Evolutionary conservation across 1,140 invertebrate species (phyloP).

Genomic region (Lutraria rhynchaena): DNA sequence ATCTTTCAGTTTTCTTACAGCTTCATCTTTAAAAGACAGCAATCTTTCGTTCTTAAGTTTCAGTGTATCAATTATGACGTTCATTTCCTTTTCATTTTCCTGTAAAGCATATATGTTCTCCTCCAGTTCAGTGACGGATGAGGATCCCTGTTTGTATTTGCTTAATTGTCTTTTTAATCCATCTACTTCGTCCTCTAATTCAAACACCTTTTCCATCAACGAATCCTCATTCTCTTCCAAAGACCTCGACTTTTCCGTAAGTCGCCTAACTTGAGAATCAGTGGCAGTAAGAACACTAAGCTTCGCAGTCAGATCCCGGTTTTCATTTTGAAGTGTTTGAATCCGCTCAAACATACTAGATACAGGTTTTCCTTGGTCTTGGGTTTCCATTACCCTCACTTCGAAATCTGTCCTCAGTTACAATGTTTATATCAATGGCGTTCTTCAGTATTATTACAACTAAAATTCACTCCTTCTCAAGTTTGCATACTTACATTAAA

Average conservation of each 20-base stretch:
- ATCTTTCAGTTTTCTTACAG: slow-evolving; percentile 60
- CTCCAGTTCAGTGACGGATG: slow-evolving; percentile 38
- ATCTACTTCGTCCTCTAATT: slow-evolving; percentile 76
- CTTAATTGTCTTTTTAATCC: slow-evolving; percentile 62
- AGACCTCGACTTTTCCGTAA: slow-evolving; percentile 71
- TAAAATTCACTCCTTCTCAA: too few species aligned
- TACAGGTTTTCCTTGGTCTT: slow-evolving; percentile 61
- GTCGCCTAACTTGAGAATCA: slow-evolving; percentile 64
- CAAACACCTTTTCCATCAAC: slow-evolving; percentile 78
- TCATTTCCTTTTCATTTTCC: slow-evolving; percentile 55
- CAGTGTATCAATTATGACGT: slow-evolving; percentile 56
- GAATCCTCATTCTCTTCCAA: slow-evolving; percentile 76
- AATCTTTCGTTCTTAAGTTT: slow-evolving; percentile 57
- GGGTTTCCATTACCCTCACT: slow-evolving; percentile 46
- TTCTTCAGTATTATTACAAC: too few species aligned
- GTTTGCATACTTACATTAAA: too few species aligned
- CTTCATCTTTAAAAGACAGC: slow-evolving; percentile 51
- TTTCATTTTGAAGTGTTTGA: slow-evolving; percentile 71
- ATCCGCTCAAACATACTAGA: slow-evolving; percentile 72
- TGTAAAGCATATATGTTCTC: slow-evolving; percentile 50
- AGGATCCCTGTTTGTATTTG: slow-evolving; percentile 52
- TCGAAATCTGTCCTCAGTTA: slow-evolving; percentile 64
- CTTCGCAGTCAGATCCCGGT: slow-evolving; percentile 63
- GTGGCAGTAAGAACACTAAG: slow-evolving; percentile 61
- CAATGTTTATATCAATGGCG: slow-evolving; percentile 54